Evolutionary conservation across 1,140 invertebrate species (phyloP).

Genomic region (Drosophila sucinea): DNA sequence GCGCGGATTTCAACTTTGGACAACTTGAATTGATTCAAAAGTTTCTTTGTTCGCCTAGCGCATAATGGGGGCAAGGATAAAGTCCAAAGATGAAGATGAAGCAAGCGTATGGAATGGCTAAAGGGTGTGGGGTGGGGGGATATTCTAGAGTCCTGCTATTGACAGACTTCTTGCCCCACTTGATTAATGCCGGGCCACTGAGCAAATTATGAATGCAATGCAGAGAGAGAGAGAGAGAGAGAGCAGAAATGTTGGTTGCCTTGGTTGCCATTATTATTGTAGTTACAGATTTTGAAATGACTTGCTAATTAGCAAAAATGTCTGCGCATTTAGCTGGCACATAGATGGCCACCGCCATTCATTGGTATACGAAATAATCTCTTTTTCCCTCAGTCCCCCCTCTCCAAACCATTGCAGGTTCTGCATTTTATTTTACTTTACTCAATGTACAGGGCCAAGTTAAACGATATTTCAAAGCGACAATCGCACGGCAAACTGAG

Average conservation of each 20-base stretch:
- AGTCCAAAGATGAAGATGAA: constrained; percentile 3
- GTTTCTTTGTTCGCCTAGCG: constrained; percentile 70
- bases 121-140: constrained; percentile 10
- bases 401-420: not conserved
- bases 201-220: constrained; percentile 50
- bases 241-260: constrained; percentile 12
- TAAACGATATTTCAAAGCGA: constrained; percentile 69
- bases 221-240: not conserved
- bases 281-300: constrained; percentile 58
- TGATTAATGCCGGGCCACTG: constrained; percentile 61
- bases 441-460: constrained; percentile 36
- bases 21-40: constrained; percentile 82
- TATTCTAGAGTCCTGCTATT: constrained; percentile 42
- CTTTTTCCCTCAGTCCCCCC: too few species aligned
- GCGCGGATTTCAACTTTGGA: constrained; percentile 74
- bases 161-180: constrained; percentile 49
- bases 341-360: constrained; percentile 18
- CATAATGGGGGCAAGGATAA: constrained; percentile 25
- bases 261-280: constrained; percentile 21
- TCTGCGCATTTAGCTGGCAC: constrained; percentile 48
- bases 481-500: constrained; percentile 57
- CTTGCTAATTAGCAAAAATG: constrained; percentile 61
- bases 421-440: not conserved
- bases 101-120: not conserved
- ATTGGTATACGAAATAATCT: constrained; percentile 5